These are phyloP conservation scores for Macrobrachium rosenbergii DNA, from an alignment of 1,140 invertebrate genomes.

Conservation along the genomic window DNA sequence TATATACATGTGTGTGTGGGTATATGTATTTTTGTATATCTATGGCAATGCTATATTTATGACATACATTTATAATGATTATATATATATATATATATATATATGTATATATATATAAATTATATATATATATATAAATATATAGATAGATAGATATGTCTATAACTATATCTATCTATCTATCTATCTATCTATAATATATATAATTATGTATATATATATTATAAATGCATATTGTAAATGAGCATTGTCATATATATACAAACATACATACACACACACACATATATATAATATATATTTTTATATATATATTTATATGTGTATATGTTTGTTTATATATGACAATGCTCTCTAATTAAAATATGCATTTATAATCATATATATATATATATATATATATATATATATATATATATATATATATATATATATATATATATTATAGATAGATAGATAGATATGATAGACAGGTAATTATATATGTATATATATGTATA, in stretches of 20 bases:
- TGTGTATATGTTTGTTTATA: neutral
- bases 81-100: constrained; percentile 5
- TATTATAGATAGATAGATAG: too few relatives aligned
- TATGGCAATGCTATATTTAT: too few relatives aligned
- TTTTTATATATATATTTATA: neutral
- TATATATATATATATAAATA: neutral
- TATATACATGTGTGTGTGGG: too few relatives aligned
- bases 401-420: constrained; percentile 7
- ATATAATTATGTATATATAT: too few relatives aligned
- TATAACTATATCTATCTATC: too few relatives aligned
- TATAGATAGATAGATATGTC: neutral
- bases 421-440: neutral
- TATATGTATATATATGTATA: neutral
- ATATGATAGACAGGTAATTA: too few relatives aligned
- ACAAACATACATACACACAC: neutral
- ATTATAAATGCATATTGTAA: too few relatives aligned
- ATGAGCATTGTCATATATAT: neutral
- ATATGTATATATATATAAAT: neutral
- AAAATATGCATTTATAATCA: too few relatives aligned
- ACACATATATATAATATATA: neutral
- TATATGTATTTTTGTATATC: too few relatives aligned
- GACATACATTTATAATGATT: neutral
- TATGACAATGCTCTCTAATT: too few relatives aligned
- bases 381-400: neutral
- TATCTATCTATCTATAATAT: too few relatives aligned